Base-by-base conservation (phyloP, 2,797 vertebrate genomes). In the Siniperca obscura region DNA sequence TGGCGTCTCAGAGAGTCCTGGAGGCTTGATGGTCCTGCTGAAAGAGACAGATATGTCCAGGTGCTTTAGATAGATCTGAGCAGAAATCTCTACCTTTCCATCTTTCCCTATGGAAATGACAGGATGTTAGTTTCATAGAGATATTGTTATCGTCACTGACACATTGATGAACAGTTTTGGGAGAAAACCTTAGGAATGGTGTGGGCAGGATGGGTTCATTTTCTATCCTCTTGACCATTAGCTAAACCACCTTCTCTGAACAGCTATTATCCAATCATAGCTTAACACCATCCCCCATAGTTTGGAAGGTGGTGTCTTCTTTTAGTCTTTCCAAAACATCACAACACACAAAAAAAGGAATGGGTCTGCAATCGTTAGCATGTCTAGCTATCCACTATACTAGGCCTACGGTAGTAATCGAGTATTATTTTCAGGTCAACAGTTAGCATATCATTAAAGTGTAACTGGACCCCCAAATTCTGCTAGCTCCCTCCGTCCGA, bases 1-100 rank as follows among this genome's bases (percentile, higher is more conserved):
- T 81, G 83, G 72, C 74, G 42, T 82, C 85, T 87, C 66, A n/a
- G 62, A 64, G 80, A 87, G 87, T 84, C 80, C 73, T 1, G 53
- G 71, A 81, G 83, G 74, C 70, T 91, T 86, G 84, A 89, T 85
- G 84, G 89, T 75, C 60, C 73, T 44, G 74, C 89, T 91, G 90
- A 90, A 89, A 90, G 80, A 92, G 81, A 91, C 78, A 4, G 70
- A 94, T 92, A 91, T 57, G 59, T 80, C 78, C 66, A 75, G 80
- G 79, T 90, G 82, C 78, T 74, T 84, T 61, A 70, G 61, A 70
- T 60, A 83, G 71, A 89, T 86, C 87, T 76, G 70, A 59, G 69
- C 65, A 71, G 73, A 85, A 81, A 90, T 90, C 85, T 83, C 75
- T 27, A 38, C 64, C 76, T 66, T 71, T 88, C 84, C 50, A 83